Evolutionary conservation across 2,888 invertebrate species (phyloP).

Genomic region (Plebejus anna): DNA sequence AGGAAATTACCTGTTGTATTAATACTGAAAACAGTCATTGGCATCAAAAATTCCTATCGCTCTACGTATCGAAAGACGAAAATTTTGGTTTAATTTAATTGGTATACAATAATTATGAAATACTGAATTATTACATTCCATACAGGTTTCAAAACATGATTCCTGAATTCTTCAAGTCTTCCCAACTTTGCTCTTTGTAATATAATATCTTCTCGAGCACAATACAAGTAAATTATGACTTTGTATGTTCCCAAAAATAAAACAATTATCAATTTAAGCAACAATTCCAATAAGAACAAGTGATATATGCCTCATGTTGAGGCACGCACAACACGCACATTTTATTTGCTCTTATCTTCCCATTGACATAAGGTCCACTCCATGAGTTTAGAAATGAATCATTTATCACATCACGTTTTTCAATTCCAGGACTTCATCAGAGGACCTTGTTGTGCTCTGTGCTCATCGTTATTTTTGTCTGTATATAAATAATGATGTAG

Average conservation of each 20-base stretch:
- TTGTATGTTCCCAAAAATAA: background rate
- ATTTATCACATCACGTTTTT: background rate
- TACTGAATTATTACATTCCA: no score
- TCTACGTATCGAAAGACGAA: background rate
- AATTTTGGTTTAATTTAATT: no score
- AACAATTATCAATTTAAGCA: background rate
- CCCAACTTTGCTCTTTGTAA: no score
- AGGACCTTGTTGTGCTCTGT: slow-evolving; percentile 32
- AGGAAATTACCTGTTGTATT: background rate
- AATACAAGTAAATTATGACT: background rate
- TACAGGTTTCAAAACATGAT: no score
- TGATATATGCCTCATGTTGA: background rate
- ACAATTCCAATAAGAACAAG: background rate
- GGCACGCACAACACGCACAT: background rate
- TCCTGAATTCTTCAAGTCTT: no score
- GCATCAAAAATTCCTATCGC: background rate
- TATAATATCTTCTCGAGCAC: background rate
- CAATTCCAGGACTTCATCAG: slow-evolving; percentile 32
- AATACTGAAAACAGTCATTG: background rate
- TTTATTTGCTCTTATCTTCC: background rate
- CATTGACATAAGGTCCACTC: background rate
- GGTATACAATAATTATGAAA: no score
- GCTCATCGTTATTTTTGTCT: slow-evolving; percentile 37
- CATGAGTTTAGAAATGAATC: slow-evolving; percentile 7
- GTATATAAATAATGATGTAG: background rate